phyloP scores from a whole-genome alignment of 2,888 invertebrate genomes.

The Drosophila sordidula region DNA sequence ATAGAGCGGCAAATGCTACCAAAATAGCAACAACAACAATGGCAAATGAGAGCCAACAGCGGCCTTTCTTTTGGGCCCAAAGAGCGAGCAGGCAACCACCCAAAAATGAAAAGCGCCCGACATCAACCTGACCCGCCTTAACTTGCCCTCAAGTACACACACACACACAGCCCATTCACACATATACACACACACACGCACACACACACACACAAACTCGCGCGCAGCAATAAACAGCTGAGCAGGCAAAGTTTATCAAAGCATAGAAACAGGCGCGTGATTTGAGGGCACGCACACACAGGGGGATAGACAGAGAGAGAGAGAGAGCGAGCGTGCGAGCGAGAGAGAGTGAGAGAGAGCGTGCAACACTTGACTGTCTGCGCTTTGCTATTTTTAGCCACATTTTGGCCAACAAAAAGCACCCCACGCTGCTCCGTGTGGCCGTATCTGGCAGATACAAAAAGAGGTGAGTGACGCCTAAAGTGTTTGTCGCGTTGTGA shows the following conservation, averaged over 20 bases:
- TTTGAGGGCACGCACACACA: conserved; percentile 49
- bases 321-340: neutral
- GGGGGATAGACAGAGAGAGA: neutral
- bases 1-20: conserved; percentile 58
- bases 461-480: conserved; percentile 60
- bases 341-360: conserved; percentile 10
- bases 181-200: conserved; percentile 18
- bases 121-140: conserved; percentile 79
- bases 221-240: conserved; percentile 50
- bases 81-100: conserved; percentile 42
- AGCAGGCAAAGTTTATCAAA: conserved; percentile 70
- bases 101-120: conserved; percentile 32
- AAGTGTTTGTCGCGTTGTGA: conserved; percentile 53
- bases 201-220: conserved; percentile 13
- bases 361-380: conserved; percentile 56
- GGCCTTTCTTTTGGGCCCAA: conserved; percentile 41
- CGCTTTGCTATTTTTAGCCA: conserved; percentile 60
- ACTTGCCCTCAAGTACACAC: conserved; percentile 61
- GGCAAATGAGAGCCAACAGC: conserved; percentile 39
- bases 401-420: conserved; percentile 55
- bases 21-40: conserved; percentile 62
- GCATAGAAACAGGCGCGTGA: conserved; percentile 75
- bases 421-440: conserved; percentile 11
- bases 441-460: conserved; percentile 23
- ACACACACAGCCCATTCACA: conserved; percentile 32